These are phyloP conservation scores for Loxodonta africana DNA, from an alignment of 2,113 vertebrate genomes.

Conservation along the genomic window DNA sequence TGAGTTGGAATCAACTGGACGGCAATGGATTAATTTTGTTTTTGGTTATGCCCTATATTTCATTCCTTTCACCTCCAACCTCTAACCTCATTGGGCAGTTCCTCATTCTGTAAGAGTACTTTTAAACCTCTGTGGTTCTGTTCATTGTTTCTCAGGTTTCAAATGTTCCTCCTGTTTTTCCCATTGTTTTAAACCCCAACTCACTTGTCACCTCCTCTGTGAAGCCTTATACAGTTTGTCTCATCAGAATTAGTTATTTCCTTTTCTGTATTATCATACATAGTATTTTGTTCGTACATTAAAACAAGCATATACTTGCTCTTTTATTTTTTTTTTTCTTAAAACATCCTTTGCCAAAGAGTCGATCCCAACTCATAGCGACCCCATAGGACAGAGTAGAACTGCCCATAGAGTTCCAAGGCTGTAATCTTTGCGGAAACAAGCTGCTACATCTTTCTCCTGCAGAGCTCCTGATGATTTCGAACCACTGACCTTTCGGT, in stretches of 20 bases:
- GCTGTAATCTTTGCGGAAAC: too few species aligned
- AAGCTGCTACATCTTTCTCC: too few species aligned
- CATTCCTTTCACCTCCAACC: background rate
- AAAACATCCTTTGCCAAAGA: background rate
- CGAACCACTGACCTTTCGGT: too few species aligned
- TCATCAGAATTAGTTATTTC: conserved; percentile 34
- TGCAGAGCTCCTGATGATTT: too few species aligned
- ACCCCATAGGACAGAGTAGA: too few species aligned
- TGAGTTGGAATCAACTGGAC: too few species aligned
- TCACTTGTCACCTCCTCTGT: background rate
- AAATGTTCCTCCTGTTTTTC: conserved; percentile 7
- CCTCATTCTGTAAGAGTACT: conserved; percentile 10
- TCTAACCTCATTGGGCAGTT: background rate
- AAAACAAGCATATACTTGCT: background rate
- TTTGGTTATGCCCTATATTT: background rate
- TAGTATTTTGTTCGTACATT: conserved; percentile 32
- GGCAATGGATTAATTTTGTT: too few species aligned
- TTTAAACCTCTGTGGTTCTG: conserved; percentile 13
- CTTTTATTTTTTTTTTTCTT: background rate
- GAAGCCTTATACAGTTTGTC: conserved; percentile 12
- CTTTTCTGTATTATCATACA: conserved; percentile 14
- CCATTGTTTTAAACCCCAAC: background rate
- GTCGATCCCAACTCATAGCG: too few species aligned
- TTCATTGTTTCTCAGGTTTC: conserved; percentile 7
- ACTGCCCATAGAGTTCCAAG: too few species aligned